These are phyloP conservation scores for Sesamia nonagrioides DNA, from an alignment of 1,140 invertebrate species.

Conservation along the genomic window DNA sequence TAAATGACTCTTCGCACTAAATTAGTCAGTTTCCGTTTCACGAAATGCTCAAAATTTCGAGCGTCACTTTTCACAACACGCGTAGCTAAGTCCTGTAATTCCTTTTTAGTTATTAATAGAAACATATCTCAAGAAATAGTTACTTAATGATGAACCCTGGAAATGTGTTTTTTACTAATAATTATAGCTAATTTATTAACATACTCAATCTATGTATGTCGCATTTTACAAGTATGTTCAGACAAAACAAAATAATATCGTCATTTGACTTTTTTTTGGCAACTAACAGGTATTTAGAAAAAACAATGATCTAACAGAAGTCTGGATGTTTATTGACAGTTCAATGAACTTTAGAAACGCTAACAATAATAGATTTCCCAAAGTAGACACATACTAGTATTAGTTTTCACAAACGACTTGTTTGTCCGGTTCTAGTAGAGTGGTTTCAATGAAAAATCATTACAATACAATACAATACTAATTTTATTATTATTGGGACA, in stretches of 20 bases:
- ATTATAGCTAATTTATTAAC: not conserved
- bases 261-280: slow-evolving; percentile 18
- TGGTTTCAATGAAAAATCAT: too few species aligned
- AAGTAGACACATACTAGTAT: not conserved
- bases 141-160: not conserved
- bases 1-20: not conserved
- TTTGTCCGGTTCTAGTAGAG: too few species aligned
- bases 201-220: not conserved
- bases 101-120: too few species aligned
- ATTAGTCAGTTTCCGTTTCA: slow-evolving; percentile 7
- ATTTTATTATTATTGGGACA: too few species aligned
- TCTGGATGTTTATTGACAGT: slow-evolving; percentile 2
- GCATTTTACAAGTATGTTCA: not conserved
- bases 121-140: not conserved
- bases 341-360: slow-evolving; percentile 7
- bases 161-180: not conserved
- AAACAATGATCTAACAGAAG: slow-evolving; percentile 33
- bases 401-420: too few species aligned
- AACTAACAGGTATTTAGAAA: slow-evolving; percentile 4
- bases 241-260: not conserved
- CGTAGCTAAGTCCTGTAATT: too few species aligned
- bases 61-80: too few species aligned
- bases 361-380: not conserved
- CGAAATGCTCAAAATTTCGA: too few species aligned
- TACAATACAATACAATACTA: too few species aligned